Base-by-base conservation (phyloP, 2,797 vertebrate genomes). In the Rousettus madagascariensis region DNA sequence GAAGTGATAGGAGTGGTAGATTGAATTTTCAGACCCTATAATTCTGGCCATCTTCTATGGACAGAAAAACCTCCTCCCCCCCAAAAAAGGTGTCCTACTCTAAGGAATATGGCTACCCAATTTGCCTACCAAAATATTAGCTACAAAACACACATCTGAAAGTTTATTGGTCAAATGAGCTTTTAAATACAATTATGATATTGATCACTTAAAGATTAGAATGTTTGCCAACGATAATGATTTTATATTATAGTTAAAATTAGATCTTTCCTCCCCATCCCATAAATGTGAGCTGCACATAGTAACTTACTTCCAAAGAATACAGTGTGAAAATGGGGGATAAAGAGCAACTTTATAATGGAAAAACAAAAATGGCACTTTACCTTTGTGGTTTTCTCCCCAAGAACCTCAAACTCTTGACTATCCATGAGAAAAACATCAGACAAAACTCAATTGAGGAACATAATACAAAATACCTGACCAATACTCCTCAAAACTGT, bases 181-280 rank as follows among this genome's bases (percentile, higher is more conserved):
- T 82, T 33, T 20, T 86, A 55, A 79, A 65, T 68, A 41, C 69
- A 74, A 57, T 88, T 61, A 69, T 36, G 63, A 92, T 71, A 59
- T n/a, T 65, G 3, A 17, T 85, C 33, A 68, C 26, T 61, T 83
- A 86, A 71, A 38, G 7, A 93, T 51, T 57, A 75, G 8, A 72
- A 91, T 49, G 41, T 51, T 94, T 95, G n/a, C 36, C 59, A 91
- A 63, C 17, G n/a, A 57, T 65, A 20, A 85, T 36, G 2, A 83
- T 53, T 89, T 86, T 72, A 86, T 59, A 71, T 63, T 66, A 78
- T 33, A 49, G 28, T 38, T 95, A 90, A 90, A 92, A 86, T 87
- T 71, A 78, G 38, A 83, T 30, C 38, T 89, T 86, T 90, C 30
- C 15, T 79, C 53, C 38, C 7, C 9, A 83, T 69, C 17, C 33